Evolutionary conservation across 2,888 invertebrate species (phyloP).

Genomic region (Brenthis daphne): DNA sequence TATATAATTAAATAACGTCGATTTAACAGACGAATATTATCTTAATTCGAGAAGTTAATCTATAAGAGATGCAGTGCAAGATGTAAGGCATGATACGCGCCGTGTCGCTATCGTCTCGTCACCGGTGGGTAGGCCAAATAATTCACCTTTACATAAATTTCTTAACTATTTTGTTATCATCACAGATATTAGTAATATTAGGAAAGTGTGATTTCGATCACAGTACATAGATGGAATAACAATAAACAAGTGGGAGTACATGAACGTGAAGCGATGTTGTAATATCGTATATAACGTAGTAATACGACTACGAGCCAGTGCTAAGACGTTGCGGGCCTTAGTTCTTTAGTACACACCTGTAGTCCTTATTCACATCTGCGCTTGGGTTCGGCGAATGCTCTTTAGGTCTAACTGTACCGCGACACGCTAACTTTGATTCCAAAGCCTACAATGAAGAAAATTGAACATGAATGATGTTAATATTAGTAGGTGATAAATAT

Average conservation of each 20-base stretch:
- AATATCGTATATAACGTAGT: constrained; percentile 49
- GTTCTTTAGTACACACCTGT: constrained; percentile 82
- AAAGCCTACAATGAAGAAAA: constrained; percentile 84
- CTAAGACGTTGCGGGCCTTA: constrained; percentile 51
- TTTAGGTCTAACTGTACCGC: constrained; percentile 81
- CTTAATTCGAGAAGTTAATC: constrained; percentile 15
- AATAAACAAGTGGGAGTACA: constrained; percentile 50
- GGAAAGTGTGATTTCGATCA: constrained; percentile 69
- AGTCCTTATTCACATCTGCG: constrained; percentile 80
- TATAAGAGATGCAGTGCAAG: constrained; percentile 43
- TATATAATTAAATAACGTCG: neutral
- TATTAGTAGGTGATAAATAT: constrained; percentile 58
- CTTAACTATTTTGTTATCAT: constrained; percentile 67
- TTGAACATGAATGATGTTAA: constrained; percentile 75
- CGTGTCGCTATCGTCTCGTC: constrained; percentile 39
- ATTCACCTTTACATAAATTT: constrained; percentile 51
- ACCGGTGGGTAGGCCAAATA: constrained; percentile 73
- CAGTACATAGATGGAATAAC: constrained; percentile 51
- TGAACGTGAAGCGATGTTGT: constrained; percentile 43
- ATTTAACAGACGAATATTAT: constrained; percentile 6
- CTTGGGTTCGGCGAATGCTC: constrained; percentile 77
- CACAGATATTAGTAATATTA: constrained; percentile 76
- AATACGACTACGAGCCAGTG: constrained; percentile 48
- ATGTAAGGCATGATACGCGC: constrained; percentile 48
- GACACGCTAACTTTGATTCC: constrained; percentile 87